Evolutionary conservation across 2,797 vertebrate genomes (phyloP).

Genomic region (Diglossa cyanea): DNA sequence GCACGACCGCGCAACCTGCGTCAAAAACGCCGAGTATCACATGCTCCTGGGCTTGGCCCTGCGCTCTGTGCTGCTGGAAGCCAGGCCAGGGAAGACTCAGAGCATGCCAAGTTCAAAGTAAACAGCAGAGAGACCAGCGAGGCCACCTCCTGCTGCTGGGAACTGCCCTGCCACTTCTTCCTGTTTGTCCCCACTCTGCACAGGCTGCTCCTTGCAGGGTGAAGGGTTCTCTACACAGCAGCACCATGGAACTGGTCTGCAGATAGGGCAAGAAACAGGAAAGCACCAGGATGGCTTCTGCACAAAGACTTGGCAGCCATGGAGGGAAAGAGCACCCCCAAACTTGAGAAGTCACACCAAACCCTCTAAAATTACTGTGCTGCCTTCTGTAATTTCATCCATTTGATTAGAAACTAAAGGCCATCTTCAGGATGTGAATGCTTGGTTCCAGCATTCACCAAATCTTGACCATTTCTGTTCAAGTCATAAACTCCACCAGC

Average conservation of each 20-base stretch:
- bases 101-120: constrained; percentile 52
- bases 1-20: not conserved
- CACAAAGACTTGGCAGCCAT: not conserved
- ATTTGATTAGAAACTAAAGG: not conserved
- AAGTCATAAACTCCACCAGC: not conserved
- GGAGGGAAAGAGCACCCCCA: not conserved
- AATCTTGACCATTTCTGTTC: not conserved
- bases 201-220: not conserved
- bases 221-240: not conserved
- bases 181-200: not conserved
- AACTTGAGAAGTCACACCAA: not conserved
- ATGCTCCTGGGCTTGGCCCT: constrained; percentile 29
- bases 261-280: not conserved
- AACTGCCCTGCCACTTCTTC: constrained; percentile 31
- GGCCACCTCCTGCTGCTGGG: constrained; percentile 62
- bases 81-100: constrained; percentile 29
- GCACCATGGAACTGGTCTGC: not conserved
- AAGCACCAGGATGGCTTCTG: not conserved
- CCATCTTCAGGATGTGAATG: not conserved
- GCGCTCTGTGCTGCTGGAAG: constrained; percentile 15
- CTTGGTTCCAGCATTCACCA: not conserved
- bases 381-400: not conserved
- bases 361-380: not conserved
- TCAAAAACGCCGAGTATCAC: constrained; percentile 20
- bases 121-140: constrained; percentile 28